Base-by-base conservation (phyloP, 2,888 invertebrate species). In the Drosophila demipolita region DNA sequence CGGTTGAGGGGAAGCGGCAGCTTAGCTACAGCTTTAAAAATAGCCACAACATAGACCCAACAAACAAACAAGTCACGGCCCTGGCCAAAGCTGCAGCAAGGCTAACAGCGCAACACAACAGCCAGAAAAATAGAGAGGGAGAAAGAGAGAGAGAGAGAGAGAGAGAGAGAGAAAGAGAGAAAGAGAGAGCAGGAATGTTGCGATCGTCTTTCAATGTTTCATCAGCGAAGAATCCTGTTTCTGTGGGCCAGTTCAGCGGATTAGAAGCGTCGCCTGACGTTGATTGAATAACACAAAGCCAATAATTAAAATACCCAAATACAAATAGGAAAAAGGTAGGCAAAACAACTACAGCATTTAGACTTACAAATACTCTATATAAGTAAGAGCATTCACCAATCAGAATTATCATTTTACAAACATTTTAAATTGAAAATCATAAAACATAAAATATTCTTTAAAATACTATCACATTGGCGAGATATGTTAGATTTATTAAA, bases 11-110 rank as follows among this genome's bases (percentile, higher is more conserved):
- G 38, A 15, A 20, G 40, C 29, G 38, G 29, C 12, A 20, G 42
- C 9, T 17, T 55, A 60, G 63, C 52, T 69, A 45, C 62, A 36
- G 62, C 62, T 80, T 75, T 89, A 84, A 89, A 84, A 84, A 84
- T 84, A 84, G 84, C 78, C 80, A 80, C 78, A 80, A 50, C 80
- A 78, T 68, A 80, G 57, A 76, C 59, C 78, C 77, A 78, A 54
- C 76, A 80, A 78, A 76, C 87, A 84, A 84, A 89, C 89, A 83
- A 84, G 84, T 84, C 84, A 89, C 87, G 84, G 83, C 61, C 73
- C 75, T 61, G 57, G 71, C 66, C 69, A 67, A 62, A 61, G 54
- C 62, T 40, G 66, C 82, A 82, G 83, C 87, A 84, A 84, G 82
- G 74, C 78, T 66, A 66, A 58, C 50, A 62, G 70, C 49, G 57